These are phyloP conservation scores for Hoplias malabaricus DNA, from an alignment of 2,113 vertebrate genomes.

Conservation along the genomic window DNA sequence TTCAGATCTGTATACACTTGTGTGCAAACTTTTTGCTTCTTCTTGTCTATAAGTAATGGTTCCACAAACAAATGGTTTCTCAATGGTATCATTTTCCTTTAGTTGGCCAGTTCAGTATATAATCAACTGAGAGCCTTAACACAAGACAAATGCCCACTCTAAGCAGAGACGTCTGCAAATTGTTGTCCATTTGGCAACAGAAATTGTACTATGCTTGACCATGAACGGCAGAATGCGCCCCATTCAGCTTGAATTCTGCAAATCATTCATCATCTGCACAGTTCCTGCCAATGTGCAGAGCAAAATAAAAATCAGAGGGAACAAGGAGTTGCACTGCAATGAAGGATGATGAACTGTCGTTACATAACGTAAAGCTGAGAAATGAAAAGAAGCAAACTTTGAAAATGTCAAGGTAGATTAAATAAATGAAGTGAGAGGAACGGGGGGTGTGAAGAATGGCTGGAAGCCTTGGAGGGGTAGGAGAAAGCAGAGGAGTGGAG, in stretches of 20 bases:
- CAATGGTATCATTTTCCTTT: neutral
- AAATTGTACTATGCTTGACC: constrained; percentile 15
- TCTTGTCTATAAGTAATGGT: neutral
- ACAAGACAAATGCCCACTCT: neutral
- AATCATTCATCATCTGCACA: constrained; percentile 37
- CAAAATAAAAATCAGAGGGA: constrained; percentile 20
- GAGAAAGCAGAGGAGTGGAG: constrained; percentile 8
- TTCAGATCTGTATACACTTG: too few species aligned
- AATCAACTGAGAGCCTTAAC: neutral
- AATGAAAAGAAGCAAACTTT: constrained; percentile 44
- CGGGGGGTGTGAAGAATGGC: constrained; percentile 28
- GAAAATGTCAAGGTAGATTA: constrained; percentile 58
- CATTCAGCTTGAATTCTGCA: constrained; percentile 23
- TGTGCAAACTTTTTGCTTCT: neutral
- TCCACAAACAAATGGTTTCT: neutral
- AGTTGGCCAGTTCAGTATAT: neutral
- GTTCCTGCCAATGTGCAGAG: constrained; percentile 10
- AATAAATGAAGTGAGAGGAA: constrained; percentile 35
- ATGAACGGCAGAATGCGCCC: constrained; percentile 25
- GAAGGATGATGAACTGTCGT: constrained; percentile 38
- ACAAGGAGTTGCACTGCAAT: neutral
- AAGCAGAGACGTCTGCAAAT: neutral
- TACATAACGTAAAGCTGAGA: constrained; percentile 45
- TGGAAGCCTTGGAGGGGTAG: neutral
- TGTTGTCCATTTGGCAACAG: constrained; percentile 1